Evolutionary conservation across 1,140 invertebrate species (phyloP), one percentile per base, ranked within the genome.

Genomic region (Platorchestia sp.): DNA sequence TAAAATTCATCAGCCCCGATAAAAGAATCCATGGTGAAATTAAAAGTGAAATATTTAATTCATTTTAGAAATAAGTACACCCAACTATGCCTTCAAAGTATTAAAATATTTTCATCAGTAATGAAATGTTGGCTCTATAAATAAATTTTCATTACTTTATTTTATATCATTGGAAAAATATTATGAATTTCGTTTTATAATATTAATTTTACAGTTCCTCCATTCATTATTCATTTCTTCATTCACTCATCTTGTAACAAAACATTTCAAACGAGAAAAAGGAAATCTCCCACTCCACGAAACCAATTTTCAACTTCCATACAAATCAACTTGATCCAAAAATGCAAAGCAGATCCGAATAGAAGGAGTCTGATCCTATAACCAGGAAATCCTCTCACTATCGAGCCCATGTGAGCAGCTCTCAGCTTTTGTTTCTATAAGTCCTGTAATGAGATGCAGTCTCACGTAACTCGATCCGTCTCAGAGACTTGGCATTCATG

Each of bases 391-490:
- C 14, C 59, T 75, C 59, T 75, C 59, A 75, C 59, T 75, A 36
- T 36, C 59, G 27, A 75, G 59, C 41, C 41, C 10, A 42, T 36
- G 3, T 41, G 1, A 22, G n/a, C 41, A 42, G 87, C 87, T 89
- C 5, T n/a, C 7, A 86, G 86, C 86, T 89, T 89, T 89, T 42
- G 5, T 89, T 89, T 89, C n/a, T 89, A 5, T 89, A 89, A 42
- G 87, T 89, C 43, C 14, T 41, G 43, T 89, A 27, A 89, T 89
- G 14, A 42, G 87, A 89, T 89, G 87, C 87, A 44, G 87, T 27
- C 41, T 89, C 87, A 89, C 87, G 87, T 89, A 19, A 42, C 87
- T 89, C 86, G 59, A 75, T 75, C 59, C n/a, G 87, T 44, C 87
- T 89, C 41, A 89, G 87, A 44, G 41, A 42, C 41, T 89, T 44